phyloP scores from a whole-genome alignment of 2,888 invertebrate species.

The Leptopterna dolabrata region DNA sequence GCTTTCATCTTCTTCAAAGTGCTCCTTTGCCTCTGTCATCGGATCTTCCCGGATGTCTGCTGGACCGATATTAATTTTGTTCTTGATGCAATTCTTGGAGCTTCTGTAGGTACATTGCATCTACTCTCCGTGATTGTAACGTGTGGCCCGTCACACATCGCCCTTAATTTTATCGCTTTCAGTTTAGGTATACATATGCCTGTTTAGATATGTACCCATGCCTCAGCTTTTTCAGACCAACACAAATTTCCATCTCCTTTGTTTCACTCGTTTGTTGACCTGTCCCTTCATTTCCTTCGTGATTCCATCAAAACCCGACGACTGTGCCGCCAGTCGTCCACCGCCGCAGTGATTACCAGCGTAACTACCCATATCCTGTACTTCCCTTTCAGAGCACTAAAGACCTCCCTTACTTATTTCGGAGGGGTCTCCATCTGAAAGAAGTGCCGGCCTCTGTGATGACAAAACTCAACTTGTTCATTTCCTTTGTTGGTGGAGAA shows the following conservation, averaged over 20 bases:
- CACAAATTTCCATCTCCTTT: not conserved
- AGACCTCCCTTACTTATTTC: slow-evolving; percentile 15
- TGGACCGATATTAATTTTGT: too few relatives aligned
- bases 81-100: too few relatives aligned
- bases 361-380: slow-evolving; percentile 36
- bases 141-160: too few relatives aligned
- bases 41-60: too few relatives aligned
- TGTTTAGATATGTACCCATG: too few relatives aligned
- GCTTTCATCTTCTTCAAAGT: too few relatives aligned
- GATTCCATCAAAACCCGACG: slow-evolving; percentile 6
- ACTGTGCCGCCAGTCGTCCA: not conserved
- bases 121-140: too few relatives aligned
- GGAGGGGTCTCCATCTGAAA: not conserved
- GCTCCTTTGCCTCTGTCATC: too few relatives aligned
- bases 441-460: slow-evolving; percentile 16
- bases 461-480: slow-evolving; percentile 39
- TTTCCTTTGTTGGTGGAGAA: slow-evolving; percentile 20
- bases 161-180: too few relatives aligned
- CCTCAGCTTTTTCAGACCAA: too few relatives aligned
- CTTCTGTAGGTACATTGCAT: too few relatives aligned
- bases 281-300: slow-evolving; percentile 8
- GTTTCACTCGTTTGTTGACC: not conserved
- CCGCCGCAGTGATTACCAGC: slow-evolving; percentile 1
- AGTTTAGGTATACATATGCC: too few relatives aligned
- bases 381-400: slow-evolving; percentile 17